A percentile compares a stretch with the other conserved stretches of the same genome.
phyloP scores from a whole-genome alignment of 1,140 invertebrate species.

The Euura saliciscinereae region DNA sequence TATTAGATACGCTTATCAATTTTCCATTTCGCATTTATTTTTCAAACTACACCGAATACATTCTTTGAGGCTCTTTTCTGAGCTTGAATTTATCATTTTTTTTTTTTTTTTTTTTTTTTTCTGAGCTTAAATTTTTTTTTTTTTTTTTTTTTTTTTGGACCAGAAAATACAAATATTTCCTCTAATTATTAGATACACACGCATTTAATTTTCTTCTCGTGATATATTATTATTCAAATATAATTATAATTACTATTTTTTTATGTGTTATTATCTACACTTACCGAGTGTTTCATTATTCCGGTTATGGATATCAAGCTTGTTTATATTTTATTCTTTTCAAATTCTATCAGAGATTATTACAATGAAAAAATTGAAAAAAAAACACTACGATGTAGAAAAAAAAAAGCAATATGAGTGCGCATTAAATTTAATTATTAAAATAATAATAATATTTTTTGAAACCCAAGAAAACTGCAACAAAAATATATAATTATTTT shows the following conservation, averaged over 20 bases:
- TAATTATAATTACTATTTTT: too few relatives aligned
- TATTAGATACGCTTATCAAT: too few relatives aligned
- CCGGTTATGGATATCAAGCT: background rate
- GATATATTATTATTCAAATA: background rate
- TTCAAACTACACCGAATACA: too few relatives aligned
- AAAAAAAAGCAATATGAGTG: background rate
- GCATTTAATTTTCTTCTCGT: background rate
- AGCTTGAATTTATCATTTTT: too few relatives aligned
- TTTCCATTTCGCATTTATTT: too few relatives aligned
- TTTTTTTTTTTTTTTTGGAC: background rate
- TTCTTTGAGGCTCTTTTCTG: too few relatives aligned
- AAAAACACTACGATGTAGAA: background rate
- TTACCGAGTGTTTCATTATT: background rate
- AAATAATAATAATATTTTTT: background rate
- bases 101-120: too few relatives aligned
- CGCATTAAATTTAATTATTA: background rate
- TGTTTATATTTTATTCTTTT: too few relatives aligned
- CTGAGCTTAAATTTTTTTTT: too few relatives aligned
- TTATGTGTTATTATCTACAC: too few relatives aligned
- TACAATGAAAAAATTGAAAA: background rate
- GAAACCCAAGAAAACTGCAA: background rate
- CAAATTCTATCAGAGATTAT: background rate
- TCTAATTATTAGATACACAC: background rate
- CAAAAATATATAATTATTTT: background rate
- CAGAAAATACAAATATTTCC: too few relatives aligned